Evolutionary conservation across 1,140 invertebrate genomes (phyloP), one percentile per base, ranked within the genome.

Genomic region (Sminthurides bifidus): DNA sequence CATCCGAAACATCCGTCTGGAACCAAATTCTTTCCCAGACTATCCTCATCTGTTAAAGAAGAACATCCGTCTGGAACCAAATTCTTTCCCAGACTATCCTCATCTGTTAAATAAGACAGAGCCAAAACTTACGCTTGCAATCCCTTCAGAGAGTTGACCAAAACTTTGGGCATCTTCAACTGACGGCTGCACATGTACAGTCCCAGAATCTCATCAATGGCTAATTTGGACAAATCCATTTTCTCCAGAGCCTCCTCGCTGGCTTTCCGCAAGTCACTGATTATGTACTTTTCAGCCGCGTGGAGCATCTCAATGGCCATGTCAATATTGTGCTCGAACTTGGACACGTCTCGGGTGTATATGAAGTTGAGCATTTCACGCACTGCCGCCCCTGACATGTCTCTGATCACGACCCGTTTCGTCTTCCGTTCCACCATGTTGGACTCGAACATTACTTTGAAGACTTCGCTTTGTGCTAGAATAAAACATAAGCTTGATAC

Each of bases 391-490:
- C 45, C 30, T 26, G 31, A 38, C 54, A 56, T 56, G 27, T 56
- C 54, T 2, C 30, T 33, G 21, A 56, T 56, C 15, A 29, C 43
- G 12, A 56, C 54, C 23, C 46, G 14, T 5, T 48, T 48, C 15
- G 54, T 40, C 44, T 49, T 56, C 54, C 31, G 49, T 29, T 56
- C 54, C 15, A 49, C 14, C 54, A 56, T 56, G 19, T 56, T 48
- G 8, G 54, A 49, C 37, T 49, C 44, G 43, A 56, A 56, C 54
- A 56, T 56, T 4, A 35, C 54, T 19, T 37, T 44, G 24, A 56
- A 56, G n/a, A 56, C 54, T 50, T 46, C 44, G 21, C 54, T 56
- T 46, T 56, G 46, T 49, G 54, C 54, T 56, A 40, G 17, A 56
- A 8, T 17, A 30, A 27, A 29, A 12, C 37, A 26, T 26, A 26